phyloP scores from a whole-genome alignment of 2,113 vertebrate species.

The Oriolus oriolus region DNA sequence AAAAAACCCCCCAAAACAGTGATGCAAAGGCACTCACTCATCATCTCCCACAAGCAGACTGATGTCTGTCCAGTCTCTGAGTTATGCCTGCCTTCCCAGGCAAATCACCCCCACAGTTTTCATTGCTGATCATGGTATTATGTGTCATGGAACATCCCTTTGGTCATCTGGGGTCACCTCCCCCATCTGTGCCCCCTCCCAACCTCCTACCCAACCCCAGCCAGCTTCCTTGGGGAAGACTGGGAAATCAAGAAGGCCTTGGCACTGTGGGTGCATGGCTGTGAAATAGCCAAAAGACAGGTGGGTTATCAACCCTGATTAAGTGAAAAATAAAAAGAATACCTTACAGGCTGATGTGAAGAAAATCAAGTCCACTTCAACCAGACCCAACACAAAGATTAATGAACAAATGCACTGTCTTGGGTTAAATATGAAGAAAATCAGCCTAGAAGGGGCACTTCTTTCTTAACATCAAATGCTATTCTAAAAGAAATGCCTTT shows the following conservation, averaged over 20 bases:
- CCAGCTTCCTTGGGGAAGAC: not conserved
- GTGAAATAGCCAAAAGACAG: not conserved
- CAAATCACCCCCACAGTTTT: not conserved
- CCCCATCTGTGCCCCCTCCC: not conserved
- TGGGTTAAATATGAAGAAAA: not conserved
- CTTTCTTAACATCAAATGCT: not conserved
- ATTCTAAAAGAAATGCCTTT: not conserved
- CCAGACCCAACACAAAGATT: not conserved
- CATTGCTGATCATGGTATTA: not conserved
- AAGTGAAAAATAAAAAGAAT: not conserved
- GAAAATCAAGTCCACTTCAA: not conserved
- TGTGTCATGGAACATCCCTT: not conserved
- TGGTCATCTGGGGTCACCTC: not conserved
- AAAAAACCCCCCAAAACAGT: fast-evolving
- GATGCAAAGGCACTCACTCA: not conserved
- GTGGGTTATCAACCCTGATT: not conserved
- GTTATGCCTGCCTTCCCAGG: not conserved
- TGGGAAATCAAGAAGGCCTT: not conserved
- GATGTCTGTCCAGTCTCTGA: not conserved
- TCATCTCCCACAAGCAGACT: not conserved
- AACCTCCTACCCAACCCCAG: not conserved
- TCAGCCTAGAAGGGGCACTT: not conserved
- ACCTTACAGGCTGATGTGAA: not conserved
- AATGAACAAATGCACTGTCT: constrained; percentile 25
- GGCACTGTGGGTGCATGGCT: not conserved